phyloP scores from a whole-genome alignment of 2,113 vertebrate species.

The Semnornis frantzii region DNA sequence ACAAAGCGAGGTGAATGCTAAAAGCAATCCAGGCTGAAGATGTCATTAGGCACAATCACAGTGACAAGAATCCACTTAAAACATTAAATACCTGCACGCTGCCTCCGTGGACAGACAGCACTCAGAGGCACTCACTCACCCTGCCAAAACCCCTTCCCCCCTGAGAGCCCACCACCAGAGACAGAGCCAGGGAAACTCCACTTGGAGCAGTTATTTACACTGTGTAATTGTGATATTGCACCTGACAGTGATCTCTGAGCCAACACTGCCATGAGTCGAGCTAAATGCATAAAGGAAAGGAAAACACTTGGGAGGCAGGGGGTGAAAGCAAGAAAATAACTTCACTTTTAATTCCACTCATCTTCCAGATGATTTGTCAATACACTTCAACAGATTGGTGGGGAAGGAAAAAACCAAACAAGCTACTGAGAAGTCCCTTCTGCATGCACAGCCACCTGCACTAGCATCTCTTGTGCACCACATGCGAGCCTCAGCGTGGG shows the following conservation, averaged over 20 bases:
- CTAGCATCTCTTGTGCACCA: not conserved
- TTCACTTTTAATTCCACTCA: not conserved
- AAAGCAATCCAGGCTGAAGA: not conserved
- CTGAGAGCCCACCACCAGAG: not conserved
- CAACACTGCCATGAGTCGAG: not conserved
- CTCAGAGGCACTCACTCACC: not conserved
- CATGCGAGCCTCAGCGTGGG: not conserved
- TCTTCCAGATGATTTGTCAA: not conserved
- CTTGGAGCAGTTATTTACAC: not conserved
- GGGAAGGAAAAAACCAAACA: not conserved
- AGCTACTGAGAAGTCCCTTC: not conserved
- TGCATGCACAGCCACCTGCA: not conserved
- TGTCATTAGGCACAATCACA: not conserved
- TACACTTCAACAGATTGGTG: not conserved
- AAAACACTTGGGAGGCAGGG: not conserved
- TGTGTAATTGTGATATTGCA: not conserved
- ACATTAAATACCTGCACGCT: not conserved
- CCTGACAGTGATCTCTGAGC: not conserved
- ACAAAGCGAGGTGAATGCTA: not conserved
- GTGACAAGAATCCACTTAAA: not conserved
- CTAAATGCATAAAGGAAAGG: not conserved
- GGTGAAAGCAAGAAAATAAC: not conserved
- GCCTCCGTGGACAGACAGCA: not conserved
- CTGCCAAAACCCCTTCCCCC: not conserved
- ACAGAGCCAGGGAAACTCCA: not conserved